phyloP scores from a whole-genome alignment of 2,113 vertebrate genomes.

The Chiloscyllium plagiosum region DNA sequence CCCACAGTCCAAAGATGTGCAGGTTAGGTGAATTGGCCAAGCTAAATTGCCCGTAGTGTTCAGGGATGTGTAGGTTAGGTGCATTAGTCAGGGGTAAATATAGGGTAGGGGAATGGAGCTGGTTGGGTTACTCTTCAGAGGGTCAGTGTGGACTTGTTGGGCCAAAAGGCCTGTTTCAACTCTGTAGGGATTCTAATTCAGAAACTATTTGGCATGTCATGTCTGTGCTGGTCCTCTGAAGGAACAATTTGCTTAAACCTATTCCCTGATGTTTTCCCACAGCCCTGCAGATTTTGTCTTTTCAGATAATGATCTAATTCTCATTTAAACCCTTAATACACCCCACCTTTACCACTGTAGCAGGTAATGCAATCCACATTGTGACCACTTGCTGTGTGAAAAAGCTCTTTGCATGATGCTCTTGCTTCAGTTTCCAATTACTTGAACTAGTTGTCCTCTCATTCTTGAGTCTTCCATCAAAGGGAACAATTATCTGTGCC shows the following conservation, averaged over 20 bases:
- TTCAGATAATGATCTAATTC: background rate
- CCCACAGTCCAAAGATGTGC: too few relatives aligned
- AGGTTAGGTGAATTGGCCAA: too few relatives aligned
- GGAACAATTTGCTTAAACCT: background rate
- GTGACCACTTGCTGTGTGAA: background rate
- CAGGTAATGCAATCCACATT: background rate
- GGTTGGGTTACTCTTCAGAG: too few relatives aligned
- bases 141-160: too few relatives aligned
- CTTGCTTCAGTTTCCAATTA: background rate
- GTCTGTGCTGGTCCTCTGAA: background rate
- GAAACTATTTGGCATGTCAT: background rate
- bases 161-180: too few relatives aligned
- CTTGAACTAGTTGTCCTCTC: background rate
- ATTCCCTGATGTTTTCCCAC: background rate
- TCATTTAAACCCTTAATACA: background rate
- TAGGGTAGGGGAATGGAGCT: too few relatives aligned
- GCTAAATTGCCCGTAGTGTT: too few relatives aligned
- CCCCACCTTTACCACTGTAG: background rate
- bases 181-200: too few relatives aligned
- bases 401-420: background rate
- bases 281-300: background rate
- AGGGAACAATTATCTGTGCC: background rate
- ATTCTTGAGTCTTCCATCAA: background rate
- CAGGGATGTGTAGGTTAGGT: too few relatives aligned
- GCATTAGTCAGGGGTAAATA: too few relatives aligned